phyloP scores from a whole-genome alignment of 2,888 invertebrate species.

The Tachina grossa region DNA sequence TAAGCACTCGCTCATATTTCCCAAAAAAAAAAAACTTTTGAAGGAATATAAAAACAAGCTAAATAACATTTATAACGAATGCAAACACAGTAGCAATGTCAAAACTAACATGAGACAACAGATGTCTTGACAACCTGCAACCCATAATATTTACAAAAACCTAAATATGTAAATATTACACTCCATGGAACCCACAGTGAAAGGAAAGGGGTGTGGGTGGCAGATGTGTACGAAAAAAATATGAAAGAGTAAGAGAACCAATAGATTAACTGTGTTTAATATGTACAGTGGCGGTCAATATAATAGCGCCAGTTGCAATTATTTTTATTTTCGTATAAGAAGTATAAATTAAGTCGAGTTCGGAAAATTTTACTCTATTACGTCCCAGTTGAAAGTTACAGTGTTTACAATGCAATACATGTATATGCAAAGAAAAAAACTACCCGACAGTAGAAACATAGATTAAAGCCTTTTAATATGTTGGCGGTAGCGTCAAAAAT shows the following conservation, averaged over 20 bases:
- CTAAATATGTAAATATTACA: background rate
- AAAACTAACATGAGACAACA: slow-evolving; percentile 36
- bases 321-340: background rate
- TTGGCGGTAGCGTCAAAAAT: too few relatives aligned
- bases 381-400: too few relatives aligned
- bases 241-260: too few relatives aligned
- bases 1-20: slow-evolving; percentile 21
- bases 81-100: slow-evolving; percentile 27
- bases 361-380: too few relatives aligned
- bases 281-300: too few relatives aligned
- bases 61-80: slow-evolving; percentile 27
- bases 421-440: too few relatives aligned
- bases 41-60: slow-evolving; percentile 38
- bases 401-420: too few relatives aligned
- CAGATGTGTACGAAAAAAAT: background rate
- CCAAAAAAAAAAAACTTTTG: background rate
- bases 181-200: background rate
- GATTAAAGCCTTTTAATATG: too few relatives aligned
- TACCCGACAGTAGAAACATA: too few relatives aligned
- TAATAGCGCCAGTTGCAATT: too few relatives aligned
- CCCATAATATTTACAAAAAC: background rate
- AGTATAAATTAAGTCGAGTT: background rate
- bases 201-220: background rate
- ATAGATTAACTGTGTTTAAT: too few relatives aligned
- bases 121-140: slow-evolving; percentile 39